Evolutionary conservation across 1,140 invertebrate genomes (phyloP).

Genomic region (Babylonia areolata): DNA sequence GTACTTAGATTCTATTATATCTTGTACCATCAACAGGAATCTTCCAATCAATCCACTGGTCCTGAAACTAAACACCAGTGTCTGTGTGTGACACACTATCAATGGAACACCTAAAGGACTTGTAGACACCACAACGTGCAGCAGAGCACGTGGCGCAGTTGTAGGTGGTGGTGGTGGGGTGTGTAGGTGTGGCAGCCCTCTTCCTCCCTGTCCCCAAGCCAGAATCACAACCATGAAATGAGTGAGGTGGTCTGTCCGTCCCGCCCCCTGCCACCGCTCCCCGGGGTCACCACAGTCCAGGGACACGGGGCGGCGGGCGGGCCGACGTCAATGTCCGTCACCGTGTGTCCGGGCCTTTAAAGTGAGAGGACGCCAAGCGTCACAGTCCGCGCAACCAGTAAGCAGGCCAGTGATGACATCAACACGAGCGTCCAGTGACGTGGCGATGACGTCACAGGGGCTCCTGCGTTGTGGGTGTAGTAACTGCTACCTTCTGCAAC

Average conservation of each 20-base stretch:
- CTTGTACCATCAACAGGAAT: no score
- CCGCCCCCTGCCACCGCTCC: neutral
- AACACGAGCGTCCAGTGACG: neutral
- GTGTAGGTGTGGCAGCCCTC: neutral
- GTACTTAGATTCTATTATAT: no score
- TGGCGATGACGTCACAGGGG: neutral
- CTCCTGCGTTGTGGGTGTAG: neutral
- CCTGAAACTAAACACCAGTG: no score
- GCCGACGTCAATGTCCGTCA: neutral
- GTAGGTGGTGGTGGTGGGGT: no score
- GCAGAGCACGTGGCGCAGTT: no score
- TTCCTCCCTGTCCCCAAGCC: conserved; percentile 14
- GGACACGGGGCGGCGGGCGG: neutral
- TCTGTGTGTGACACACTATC: no score
- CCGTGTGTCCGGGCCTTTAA: neutral
- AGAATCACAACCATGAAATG: conserved; percentile 26
- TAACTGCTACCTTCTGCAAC: neutral
- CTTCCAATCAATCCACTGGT: no score
- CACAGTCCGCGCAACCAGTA: neutral
- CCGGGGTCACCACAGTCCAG: neutral
- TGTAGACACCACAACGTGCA: no score
- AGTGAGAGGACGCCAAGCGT: neutral
- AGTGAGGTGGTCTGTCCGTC: neutral
- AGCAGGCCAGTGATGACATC: neutral
- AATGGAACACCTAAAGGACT: no score